Base-by-base conservation (phyloP, 2,888 invertebrate genomes). In the Sinodicranocentrus sp. region DNA sequence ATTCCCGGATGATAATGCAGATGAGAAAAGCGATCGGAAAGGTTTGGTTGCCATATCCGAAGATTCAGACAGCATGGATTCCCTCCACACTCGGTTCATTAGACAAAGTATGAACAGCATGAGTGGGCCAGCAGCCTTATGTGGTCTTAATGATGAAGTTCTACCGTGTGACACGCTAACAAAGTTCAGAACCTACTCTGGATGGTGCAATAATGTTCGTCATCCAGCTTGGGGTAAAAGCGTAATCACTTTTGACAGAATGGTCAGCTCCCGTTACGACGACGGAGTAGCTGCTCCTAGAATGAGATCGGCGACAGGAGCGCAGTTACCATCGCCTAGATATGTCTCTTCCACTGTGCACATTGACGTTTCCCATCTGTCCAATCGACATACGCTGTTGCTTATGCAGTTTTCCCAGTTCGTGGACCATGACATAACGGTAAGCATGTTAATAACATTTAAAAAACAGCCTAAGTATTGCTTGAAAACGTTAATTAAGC, bases 401-500 rank as follows among this genome's bases (percentile, higher is more conserved):
- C 93, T 95, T 52, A 98, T 98, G 98, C 98, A 98, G 91, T 98
- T 94, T 89, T 98, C 82, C 33, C 87, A 87, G 43, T 95, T 98
- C 89, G 90, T 98, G 21, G 98, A 98, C 90, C 98, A 98, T 91
- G 98, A 98, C 17, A 52, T 52, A 10, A 52, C 52, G 6, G 52
- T 52, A 52, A 52, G 52, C 6, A 52, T n/a, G n/a, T n/a, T n/a
- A n/a, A n/a, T n/a, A n/a, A n/a, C n/a, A n/a, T n/a, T n/a, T n/a
- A n/a, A 52, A 17, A 17, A 52, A n/a, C 13, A 52, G 17, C n/a
- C n/a, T 52, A n/a, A n/a, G n/a, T 13, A 13, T 52, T 52, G 6
- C 5, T 52, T 6, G 17, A 13, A 13, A 43, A 28, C 1, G 15
- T 65, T 57, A 44, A 44, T 67, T 52, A n/a, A 17, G n/a, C 21